Conservation (phyloP, 92 coral and sea anemone genomes). For the Umimayanthus kanabou region DNA sequence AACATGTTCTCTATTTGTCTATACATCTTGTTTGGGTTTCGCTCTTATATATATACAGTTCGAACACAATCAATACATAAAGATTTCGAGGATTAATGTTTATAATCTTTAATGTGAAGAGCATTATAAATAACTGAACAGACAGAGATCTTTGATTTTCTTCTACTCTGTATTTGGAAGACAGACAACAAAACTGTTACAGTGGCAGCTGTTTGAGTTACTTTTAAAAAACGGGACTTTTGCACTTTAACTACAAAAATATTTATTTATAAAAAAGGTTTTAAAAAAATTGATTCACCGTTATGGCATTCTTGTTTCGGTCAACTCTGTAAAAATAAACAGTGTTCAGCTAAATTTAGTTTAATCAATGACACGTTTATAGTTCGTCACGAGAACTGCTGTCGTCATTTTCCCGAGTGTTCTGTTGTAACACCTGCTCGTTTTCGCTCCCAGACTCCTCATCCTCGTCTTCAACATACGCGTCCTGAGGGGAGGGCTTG, state of each 20-base stretch:
- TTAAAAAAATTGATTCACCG: neutral
- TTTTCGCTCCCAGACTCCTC: constrained; percentile 13
- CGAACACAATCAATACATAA: neutral
- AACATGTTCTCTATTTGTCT: neutral
- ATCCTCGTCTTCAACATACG: constrained; percentile 4
- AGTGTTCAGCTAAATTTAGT: neutral
- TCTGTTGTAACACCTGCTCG: constrained; percentile 16
- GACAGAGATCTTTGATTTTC: neutral
- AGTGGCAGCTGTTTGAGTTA: too few species aligned
- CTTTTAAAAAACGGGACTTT: neutral
- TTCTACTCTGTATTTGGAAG: neutral
- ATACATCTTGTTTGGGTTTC: neutral
- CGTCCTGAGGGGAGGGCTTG: constrained; percentile 12
- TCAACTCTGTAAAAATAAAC: neutral
- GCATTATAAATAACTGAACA: neutral
- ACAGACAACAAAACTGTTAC: neutral
- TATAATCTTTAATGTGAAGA: neutral
- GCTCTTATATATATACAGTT: neutral
- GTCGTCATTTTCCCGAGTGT: constrained; percentile 13
- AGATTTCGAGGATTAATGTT: neutral
- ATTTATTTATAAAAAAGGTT: neutral
- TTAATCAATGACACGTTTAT: neutral
- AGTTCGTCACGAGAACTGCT: constrained; percentile 23
- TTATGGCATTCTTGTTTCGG: neutral
- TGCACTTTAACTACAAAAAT: neutral